phyloP scores from a whole-genome alignment of 2,888 invertebrate species.

The Melipona beecheii region DNA sequence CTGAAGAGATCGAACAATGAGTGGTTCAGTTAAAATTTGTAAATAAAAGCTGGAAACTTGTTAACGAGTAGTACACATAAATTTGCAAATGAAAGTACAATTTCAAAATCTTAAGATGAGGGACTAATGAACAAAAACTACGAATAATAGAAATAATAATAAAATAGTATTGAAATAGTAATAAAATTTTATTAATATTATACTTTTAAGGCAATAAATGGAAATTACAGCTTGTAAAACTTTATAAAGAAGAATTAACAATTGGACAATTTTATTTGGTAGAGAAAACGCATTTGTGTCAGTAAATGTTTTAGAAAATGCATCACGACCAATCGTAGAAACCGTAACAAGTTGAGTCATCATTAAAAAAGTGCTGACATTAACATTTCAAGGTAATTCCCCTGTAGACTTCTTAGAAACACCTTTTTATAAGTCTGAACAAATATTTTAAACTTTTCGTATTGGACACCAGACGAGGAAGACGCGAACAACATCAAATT shows the following conservation, averaged over 20 bases:
- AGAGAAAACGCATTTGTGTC: rapidly evolving
- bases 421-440: background rate
- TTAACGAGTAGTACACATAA: background rate
- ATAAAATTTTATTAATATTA: no score
- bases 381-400: slow-evolving; percentile 46
- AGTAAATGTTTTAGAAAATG: background rate
- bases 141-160: no score
- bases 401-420: background rate
- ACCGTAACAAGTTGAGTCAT: background rate
- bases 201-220: no score
- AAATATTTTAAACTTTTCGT: slow-evolving; percentile 26
- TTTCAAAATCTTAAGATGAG: background rate
- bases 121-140: no score
- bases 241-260: background rate
- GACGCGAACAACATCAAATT: slow-evolving; percentile 19
- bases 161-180: no score
- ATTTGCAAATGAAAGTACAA: no score
- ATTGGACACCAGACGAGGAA: background rate
- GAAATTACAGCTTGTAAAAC: background rate
- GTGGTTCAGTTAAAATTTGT: no score
- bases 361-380: background rate
- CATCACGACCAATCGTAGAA: background rate
- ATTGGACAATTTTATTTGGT: background rate
- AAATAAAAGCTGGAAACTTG: no score
- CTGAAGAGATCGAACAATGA: no score